Evolutionary conservation across 2,888 invertebrate species (phyloP).

Genomic region (Erebia aethiops): DNA sequence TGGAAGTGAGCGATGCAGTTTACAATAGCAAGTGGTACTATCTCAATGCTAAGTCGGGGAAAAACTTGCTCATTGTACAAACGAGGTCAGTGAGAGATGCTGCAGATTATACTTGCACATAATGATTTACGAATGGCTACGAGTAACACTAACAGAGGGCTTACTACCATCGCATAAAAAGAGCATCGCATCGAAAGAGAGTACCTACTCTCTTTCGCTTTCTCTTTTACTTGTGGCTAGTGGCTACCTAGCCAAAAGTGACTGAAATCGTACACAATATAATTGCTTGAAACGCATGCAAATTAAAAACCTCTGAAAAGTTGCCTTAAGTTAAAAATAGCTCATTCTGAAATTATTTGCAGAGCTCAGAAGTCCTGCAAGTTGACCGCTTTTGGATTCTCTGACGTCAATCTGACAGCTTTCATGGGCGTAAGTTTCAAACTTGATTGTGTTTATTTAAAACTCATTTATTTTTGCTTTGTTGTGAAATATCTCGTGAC

Average conservation of each 20-base stretch:
- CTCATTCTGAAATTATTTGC: constrained; percentile 34
- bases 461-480: background rate
- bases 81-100: constrained; percentile 48
- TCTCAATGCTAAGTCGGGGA: constrained; percentile 47
- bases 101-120: background rate
- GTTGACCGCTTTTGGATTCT: constrained; percentile 59
- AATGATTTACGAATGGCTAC: background rate
- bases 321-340: background rate
- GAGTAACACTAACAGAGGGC: background rate
- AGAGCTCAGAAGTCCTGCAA: constrained; percentile 61
- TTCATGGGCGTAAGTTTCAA: constrained; percentile 56
- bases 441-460: background rate
- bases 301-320: no score
- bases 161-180: no score
- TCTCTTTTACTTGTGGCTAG: no score
- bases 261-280: no score
- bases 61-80: constrained; percentile 53
- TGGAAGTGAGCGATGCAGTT: constrained; percentile 53
- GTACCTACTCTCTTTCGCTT: no score
- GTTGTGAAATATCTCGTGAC: no score
- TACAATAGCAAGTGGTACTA: constrained; percentile 61
- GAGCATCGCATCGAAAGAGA: no score
- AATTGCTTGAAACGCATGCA: no score
- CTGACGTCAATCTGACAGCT: constrained; percentile 60
- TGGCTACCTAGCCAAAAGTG: no score